phyloP scores from a whole-genome alignment of 2,888 invertebrate species.

The Ochropleura plecta region DNA sequence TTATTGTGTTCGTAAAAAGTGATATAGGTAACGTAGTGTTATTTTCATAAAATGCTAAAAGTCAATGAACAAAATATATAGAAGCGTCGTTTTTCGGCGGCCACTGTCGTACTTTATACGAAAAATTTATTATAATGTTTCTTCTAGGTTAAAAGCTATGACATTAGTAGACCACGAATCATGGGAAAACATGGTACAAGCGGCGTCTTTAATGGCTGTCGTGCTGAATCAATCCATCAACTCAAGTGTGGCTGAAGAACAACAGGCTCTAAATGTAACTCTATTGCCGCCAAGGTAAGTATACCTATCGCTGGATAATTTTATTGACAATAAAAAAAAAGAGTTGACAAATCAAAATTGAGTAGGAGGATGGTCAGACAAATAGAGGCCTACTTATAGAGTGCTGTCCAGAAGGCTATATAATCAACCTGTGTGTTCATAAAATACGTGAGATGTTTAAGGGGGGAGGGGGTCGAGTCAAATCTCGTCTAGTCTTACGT shows the following conservation, averaged over 20 bases:
- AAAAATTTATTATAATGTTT: background rate
- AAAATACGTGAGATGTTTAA: no score
- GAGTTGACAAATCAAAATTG: no score
- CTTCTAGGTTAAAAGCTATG: conserved; percentile 48
- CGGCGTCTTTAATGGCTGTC: conserved; percentile 81
- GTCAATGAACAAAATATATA: background rate
- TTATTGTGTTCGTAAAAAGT: background rate
- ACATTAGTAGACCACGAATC: conserved; percentile 83
- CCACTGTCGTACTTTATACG: background rate
- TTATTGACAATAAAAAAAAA: no score
- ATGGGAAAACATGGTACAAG: conserved; percentile 85
- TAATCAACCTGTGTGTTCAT: no score
- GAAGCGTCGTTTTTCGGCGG: background rate
- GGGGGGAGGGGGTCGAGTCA: no score
- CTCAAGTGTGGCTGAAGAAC: background rate
- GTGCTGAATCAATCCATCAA: conserved; percentile 72
- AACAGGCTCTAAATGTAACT: conserved; percentile 17
- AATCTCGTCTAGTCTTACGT: no score
- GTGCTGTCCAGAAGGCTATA: no score
- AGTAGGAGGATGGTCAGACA: no score
- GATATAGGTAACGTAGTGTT: background rate
- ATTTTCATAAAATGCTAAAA: background rate
- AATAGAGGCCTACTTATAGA: no score
- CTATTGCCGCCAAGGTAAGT: conserved; percentile 28
- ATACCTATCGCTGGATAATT: background rate